Evolutionary conservation across 2,888 invertebrate species (phyloP).

Genomic region (Lasioglossum zephyrum): DNA sequence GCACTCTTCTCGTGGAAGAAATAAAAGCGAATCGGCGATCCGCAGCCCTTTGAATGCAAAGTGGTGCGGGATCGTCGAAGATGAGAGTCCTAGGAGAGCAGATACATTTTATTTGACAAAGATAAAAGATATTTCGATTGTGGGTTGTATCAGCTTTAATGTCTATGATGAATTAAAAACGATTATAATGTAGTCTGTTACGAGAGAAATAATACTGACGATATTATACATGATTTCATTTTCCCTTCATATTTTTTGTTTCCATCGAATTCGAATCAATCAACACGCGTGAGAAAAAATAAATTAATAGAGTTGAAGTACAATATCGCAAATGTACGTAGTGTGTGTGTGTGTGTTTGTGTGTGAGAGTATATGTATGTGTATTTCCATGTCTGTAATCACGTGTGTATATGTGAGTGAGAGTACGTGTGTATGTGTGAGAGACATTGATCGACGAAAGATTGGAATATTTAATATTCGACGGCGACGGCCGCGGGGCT

Average conservation of each 20-base stretch:
- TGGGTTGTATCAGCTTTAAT: conserved; percentile 59
- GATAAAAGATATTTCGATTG: conserved; percentile 64
- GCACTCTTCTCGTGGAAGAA: neutral
- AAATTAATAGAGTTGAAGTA: conserved; percentile 70
- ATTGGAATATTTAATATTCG: conserved; percentile 34
- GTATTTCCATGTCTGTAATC: neutral
- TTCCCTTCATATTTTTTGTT: conserved; percentile 21
- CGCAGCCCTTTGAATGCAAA: neutral
- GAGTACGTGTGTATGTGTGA: neutral
- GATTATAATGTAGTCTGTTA: conserved; percentile 70
- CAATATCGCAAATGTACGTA: conserved; percentile 58
- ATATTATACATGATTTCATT: conserved; percentile 73
- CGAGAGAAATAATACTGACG: conserved; percentile 76
- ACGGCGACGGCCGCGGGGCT: conserved; percentile 29
- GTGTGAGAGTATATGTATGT: neutral
- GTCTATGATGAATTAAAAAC: conserved; percentile 73
- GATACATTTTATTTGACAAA: conserved; percentile 74
- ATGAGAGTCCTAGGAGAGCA: conserved; percentile 67
- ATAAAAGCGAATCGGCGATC: neutral
- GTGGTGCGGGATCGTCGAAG: neutral
- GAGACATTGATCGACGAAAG: conserved; percentile 16
- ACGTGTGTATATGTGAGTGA: conserved; percentile 6
- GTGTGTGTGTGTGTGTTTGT: conserved; percentile 5
- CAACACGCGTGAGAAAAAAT: conserved; percentile 61
- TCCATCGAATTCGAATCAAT: conserved; percentile 33